A percentile compares a stretch with the other conserved stretches of the same genome.
Evolutionary conservation across 2,797 vertebrate species (phyloP).

Genomic region (Oreochromis grahami): DNA sequence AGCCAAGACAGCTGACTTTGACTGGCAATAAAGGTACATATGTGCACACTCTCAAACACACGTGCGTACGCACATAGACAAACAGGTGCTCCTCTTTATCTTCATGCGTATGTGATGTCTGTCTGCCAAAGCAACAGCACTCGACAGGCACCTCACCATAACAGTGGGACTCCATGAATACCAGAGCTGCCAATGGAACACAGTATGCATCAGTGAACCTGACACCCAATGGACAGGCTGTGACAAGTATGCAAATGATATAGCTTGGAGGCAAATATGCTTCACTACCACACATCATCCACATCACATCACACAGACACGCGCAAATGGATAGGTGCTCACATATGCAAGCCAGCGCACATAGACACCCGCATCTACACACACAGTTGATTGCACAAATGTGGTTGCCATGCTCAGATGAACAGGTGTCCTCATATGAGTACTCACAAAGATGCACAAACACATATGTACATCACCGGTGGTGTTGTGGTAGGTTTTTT

Average conservation of each 20-base stretch:
- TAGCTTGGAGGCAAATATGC: conserved; percentile 66
- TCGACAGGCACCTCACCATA: conserved; percentile 26
- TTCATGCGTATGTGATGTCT: conserved; percentile 32
- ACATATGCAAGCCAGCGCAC: conserved; percentile 5
- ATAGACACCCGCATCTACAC: background rate
- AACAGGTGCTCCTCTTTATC: conserved; percentile 8
- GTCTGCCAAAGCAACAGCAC: conserved; percentile 49
- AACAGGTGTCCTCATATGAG: conserved; percentile 43
- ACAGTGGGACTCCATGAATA: conserved; percentile 53
- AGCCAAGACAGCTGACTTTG: background rate
- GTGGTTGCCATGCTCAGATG: conserved; percentile 42
- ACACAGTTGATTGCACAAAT: conserved; percentile 49
- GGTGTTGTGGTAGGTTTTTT: background rate
- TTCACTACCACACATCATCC: conserved; percentile 63
- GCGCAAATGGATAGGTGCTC: conserved; percentile 55
- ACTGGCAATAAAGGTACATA: background rate
- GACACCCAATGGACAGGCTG: conserved; percentile 59
- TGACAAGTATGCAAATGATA: conserved; percentile 74
- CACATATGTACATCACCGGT: background rate
- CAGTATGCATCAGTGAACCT: conserved; percentile 58
- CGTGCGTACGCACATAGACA: background rate
- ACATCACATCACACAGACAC: conserved; percentile 61
- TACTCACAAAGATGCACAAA: conserved; percentile 5
- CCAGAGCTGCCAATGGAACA: conserved; percentile 51
- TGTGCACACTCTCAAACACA: background rate